Conservation (phyloP, 2,888 invertebrate species). For the Eristalis pertinax region DNA sequence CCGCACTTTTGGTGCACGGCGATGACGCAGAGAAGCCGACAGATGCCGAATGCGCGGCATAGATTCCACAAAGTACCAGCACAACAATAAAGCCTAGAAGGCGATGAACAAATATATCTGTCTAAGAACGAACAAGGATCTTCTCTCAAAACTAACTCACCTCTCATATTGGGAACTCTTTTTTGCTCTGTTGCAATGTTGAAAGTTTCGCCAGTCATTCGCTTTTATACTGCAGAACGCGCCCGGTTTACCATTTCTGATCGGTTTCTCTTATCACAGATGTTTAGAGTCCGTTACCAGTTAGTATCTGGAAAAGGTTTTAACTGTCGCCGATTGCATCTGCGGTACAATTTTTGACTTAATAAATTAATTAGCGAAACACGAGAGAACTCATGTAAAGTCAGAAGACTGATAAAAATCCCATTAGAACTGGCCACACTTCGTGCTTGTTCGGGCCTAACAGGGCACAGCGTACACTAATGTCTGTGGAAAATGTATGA, state of each 20-base stretch:
- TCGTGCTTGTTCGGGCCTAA: no score
- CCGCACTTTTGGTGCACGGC: slow-evolving; percentile 14
- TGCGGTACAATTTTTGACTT: neutral
- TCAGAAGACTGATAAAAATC: neutral
- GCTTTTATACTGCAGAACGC: slow-evolving; percentile 27
- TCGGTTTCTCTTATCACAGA: neutral
- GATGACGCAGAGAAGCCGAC: neutral
- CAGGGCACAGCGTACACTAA: no score
- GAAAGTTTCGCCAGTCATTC: no score
- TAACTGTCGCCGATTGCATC: neutral
- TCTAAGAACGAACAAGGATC: neutral
- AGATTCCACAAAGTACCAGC: slow-evolving; percentile 21
- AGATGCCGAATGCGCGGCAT: neutral
- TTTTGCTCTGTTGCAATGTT: neutral
- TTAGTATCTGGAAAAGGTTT: slow-evolving; percentile 29
- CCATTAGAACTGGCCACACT: no score
- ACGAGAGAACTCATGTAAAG: no score
- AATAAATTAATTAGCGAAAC: neutral
- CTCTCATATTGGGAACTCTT: slow-evolving; percentile 23
- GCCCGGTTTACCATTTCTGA: neutral
- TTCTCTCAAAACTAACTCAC: neutral
- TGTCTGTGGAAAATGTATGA: no score
- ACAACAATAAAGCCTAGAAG: slow-evolving; percentile 17
- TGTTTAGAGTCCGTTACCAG: neutral
- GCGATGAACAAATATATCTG: neutral